Conservation (phyloP, 2,113 vertebrate genomes). For the Antechinus stuartii region DNA sequence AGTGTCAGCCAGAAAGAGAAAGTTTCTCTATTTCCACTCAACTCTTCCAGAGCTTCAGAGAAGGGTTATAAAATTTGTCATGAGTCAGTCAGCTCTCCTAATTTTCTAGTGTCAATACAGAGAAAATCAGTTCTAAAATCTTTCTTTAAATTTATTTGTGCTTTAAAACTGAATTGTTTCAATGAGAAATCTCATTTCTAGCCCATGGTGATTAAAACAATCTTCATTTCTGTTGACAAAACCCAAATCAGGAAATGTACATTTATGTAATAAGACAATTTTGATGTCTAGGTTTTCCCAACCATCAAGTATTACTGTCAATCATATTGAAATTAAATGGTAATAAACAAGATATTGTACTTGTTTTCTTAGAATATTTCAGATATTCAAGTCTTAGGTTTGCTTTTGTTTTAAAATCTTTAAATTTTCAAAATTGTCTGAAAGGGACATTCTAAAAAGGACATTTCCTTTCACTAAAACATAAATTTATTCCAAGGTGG, state of each 20-base stretch:
- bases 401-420: neutral
- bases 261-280: neutral
- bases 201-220: neutral
- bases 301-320: neutral
- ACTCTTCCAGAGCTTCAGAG: neutral
- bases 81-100: neutral
- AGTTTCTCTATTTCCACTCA: neutral
- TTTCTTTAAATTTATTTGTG: neutral
- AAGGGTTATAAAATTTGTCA: neutral
- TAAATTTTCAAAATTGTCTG: neutral
- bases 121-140: neutral
- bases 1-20: neutral
- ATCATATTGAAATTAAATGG: neutral
- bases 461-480: neutral
- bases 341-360: neutral
- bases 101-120: neutral
- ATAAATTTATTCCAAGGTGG: neutral
- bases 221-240: neutral
- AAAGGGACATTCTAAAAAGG: neutral
- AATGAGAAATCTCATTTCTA: neutral
- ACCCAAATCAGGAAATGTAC: neutral
- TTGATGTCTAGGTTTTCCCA: neutral
- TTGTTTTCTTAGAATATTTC: neutral
- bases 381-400: neutral
- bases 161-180: neutral